Evolutionary conservation across 1,140 invertebrate genomes (phyloP).

Genomic region (Aphelenchoides avenae): DNA sequence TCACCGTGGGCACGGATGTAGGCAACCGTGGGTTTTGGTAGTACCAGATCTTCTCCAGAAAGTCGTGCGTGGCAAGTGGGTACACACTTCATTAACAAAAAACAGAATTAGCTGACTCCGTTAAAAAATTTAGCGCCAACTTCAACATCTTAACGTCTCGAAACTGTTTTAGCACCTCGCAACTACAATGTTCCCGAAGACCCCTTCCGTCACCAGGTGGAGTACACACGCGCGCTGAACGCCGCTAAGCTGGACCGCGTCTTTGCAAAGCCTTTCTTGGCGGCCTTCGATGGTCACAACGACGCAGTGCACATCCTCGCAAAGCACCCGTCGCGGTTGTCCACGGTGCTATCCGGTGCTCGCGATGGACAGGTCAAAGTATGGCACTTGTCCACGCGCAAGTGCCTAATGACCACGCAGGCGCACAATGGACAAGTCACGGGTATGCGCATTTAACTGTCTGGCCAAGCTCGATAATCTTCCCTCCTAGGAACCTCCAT

Average conservation of each 20-base stretch:
- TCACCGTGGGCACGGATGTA: too few species aligned
- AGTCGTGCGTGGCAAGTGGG: too few species aligned
- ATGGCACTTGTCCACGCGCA: constrained; percentile 78
- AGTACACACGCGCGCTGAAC: constrained; percentile 92
- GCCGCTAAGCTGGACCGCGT: constrained; percentile 89
- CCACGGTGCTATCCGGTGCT: constrained; percentile 77
- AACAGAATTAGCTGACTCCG: constrained; percentile 4
- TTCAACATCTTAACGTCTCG: constrained; percentile 19
- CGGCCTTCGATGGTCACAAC: constrained; percentile 84
- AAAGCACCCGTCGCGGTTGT: constrained; percentile 79
- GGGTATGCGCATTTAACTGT: constrained; percentile 63
- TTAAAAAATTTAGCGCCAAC: constrained; percentile 1
- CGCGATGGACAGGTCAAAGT: constrained; percentile 87
- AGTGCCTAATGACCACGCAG: constrained; percentile 71
- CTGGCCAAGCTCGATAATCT: too few species aligned
- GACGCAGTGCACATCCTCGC: constrained; percentile 80
- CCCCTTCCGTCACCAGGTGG: constrained; percentile 80
- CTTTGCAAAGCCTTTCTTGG: constrained; percentile 95
- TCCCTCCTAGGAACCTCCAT: constrained; percentile 51
- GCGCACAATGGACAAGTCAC: constrained; percentile 88
- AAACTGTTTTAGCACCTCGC: constrained; percentile 70
- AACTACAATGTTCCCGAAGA: constrained; percentile 89
- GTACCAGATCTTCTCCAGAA: too few species aligned
- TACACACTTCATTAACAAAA: too few species aligned
- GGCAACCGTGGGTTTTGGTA: too few species aligned